Evolutionary conservation across 53 echinoderm and acorn worm species (phyloP), one percentile per base, ranked within the genome.

Genomic region (Hippasteria phrygiana): DNA sequence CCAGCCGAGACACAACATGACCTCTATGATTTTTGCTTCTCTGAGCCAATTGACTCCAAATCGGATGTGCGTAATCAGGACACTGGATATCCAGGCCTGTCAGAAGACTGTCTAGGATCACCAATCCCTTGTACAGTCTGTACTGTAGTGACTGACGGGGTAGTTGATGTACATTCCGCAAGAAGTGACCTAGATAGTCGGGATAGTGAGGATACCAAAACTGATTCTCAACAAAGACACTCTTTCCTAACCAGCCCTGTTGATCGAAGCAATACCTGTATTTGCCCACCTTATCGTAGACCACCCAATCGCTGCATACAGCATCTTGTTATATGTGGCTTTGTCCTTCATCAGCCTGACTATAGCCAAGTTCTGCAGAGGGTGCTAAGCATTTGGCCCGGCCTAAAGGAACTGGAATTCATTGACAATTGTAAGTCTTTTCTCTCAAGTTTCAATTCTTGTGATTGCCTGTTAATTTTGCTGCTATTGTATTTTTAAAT

Each of bases 251-350:
- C 11, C 46, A 11, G 11, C 40, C 73, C 18, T 40, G 3, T 18
- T 28, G 41, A 37, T 42, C 11, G 13, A 3, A 14, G 32, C 17
- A 13, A 10, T 26, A 22, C 40, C 70, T 50, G 37, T 35, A 48
- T 33, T 59, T 51, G 54, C 13, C 75, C 2, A 39, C 75, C 5
- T 3, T 74, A 27, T 26, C 27, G 24, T 46, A 62, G 63, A 27
- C 3, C 43, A 17, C 40, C 33, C 17, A 29, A 62, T 5, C 85
- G 34, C 24, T 85, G 85, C 22, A 85, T 85, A 70, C 70, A 85
- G 27, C 85, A 85, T 51, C 85, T 85, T n/a, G 70, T 85, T 4
- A 9, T 85, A n/a, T 85, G 71, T n/a, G 70, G 85, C 5, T 85
- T 85, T 33, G 18, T 53, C 18, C 85, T 85, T 0, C 32, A 85